These are phyloP conservation scores for Thymelicus sylvestris DNA, from an alignment of 2,888 invertebrate genomes.

Conservation along the genomic window DNA sequence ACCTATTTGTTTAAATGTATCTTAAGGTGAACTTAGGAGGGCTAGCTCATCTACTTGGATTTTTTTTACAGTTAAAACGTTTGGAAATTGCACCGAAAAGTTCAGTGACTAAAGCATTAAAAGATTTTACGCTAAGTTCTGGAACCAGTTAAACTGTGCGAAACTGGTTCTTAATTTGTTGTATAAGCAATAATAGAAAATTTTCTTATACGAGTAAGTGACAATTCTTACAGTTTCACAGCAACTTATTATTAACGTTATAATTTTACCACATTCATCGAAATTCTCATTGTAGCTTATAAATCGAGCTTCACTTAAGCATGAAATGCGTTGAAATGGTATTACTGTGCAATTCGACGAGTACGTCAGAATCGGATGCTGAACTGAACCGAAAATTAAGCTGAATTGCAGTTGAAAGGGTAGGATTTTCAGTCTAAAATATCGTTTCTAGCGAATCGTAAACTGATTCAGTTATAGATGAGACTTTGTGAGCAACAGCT, in stretches of 20 bases:
- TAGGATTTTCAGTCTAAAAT: slow-evolving; percentile 27
- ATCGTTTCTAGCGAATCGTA: slow-evolving; percentile 25
- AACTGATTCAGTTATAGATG: slow-evolving; percentile 18
- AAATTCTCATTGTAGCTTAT: neutral
- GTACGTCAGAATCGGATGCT: slow-evolving; percentile 26
- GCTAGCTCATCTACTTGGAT: too few species aligned
- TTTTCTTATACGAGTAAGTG: too few species aligned
- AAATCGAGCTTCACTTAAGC: slow-evolving; percentile 18
- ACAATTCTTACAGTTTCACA: neutral
- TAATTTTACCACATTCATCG: slow-evolving; percentile 27
- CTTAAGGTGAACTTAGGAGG: too few species aligned
- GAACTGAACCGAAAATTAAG: slow-evolving; percentile 36
- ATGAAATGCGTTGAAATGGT: slow-evolving; percentile 25
- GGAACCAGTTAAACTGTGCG: too few species aligned
- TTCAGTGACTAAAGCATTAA: too few species aligned
- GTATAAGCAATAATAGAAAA: too few species aligned
- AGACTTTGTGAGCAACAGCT: slow-evolving; percentile 15
- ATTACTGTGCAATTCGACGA: slow-evolving; percentile 30
- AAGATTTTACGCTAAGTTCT: too few species aligned
- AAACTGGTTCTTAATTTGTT: too few species aligned
- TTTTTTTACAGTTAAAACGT: too few species aligned
- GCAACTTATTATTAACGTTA: too few species aligned
- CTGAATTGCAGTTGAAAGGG: slow-evolving; percentile 31
- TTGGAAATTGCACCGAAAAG: too few species aligned
- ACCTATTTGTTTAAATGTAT: neutral